Evolutionary conservation across 1,140 invertebrate genomes (phyloP).

Genomic region (Argopecten irradians): DNA sequence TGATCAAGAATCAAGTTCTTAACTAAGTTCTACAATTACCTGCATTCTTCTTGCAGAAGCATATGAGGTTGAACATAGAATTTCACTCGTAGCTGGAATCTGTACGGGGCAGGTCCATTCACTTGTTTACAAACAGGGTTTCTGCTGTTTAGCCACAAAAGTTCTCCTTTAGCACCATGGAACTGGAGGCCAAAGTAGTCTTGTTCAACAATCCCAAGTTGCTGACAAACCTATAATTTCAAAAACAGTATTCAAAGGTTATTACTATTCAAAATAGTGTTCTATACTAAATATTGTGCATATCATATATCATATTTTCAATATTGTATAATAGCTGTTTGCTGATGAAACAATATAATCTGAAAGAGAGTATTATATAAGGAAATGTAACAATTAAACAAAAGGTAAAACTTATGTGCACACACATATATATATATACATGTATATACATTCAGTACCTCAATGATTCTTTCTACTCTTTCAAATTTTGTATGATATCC

Average conservation of each 20-base stretch:
- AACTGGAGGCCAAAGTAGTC: constrained; percentile 92
- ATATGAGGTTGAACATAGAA: constrained; percentile 94
- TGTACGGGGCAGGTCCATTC: constrained; percentile 79
- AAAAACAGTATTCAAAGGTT: neutral
- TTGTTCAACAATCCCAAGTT: constrained; percentile 88
- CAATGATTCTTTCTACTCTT: no score
- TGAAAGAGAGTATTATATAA: no score
- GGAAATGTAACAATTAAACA: no score
- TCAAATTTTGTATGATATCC: no score
- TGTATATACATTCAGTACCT: no score
- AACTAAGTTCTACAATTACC: constrained; percentile 79
- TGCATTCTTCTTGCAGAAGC: constrained; percentile 88
- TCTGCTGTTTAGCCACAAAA: constrained; percentile 89
- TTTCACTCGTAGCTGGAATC: constrained; percentile 85
- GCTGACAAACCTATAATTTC: constrained; percentile 85
- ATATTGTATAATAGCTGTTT: no score
- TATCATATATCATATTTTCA: no score
- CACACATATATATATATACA: no score
- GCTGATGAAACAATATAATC: no score
- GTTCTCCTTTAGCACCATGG: constrained; percentile 83
- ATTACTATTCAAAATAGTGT: neutral
- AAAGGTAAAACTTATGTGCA: no score
- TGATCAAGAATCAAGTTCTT: no score
- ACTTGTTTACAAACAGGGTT: constrained; percentile 88
- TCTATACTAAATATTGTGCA: no score